These are phyloP conservation scores for Drosophila falleni DNA, from an alignment of 2,888 invertebrate species.

Conservation along the genomic window DNA sequence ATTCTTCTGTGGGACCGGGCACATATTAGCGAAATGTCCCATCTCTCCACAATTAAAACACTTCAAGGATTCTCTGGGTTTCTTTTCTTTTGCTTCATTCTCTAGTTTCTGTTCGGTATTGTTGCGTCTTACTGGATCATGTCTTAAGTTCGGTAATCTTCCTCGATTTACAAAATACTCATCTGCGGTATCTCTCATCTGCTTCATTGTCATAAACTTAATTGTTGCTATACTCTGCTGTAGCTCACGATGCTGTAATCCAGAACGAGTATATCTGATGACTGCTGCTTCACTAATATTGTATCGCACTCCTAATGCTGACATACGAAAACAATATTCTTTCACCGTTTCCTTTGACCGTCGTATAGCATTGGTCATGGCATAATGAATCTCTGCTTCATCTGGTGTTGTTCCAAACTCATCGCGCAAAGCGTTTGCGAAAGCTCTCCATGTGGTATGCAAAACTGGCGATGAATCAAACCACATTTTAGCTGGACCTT, in stretches of 20 bases:
- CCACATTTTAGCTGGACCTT: slow-evolving; percentile 10
- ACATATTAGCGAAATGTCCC: too few relatives aligned
- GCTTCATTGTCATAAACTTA: too few relatives aligned
- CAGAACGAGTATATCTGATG: not conserved
- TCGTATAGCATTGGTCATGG: slow-evolving; percentile 8
- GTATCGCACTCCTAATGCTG: slow-evolving; percentile 2
- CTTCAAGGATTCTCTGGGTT: too few relatives aligned
- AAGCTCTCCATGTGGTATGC: not conserved
- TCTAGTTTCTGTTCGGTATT: too few relatives aligned
- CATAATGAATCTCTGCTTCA: slow-evolving; percentile 18
- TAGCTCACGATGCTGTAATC: not conserved
- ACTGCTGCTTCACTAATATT: slow-evolving; percentile 7
- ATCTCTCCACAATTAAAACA: too few relatives aligned
- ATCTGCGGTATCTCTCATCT: too few relatives aligned
- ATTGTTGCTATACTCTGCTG: too few relatives aligned
- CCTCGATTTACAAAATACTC: too few relatives aligned
- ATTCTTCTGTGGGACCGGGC: too few relatives aligned
- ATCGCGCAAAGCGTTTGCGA: slow-evolving; percentile 4
- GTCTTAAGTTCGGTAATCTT: too few relatives aligned
- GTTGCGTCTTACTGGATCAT: too few relatives aligned
- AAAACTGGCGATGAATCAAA: slow-evolving; percentile 10
- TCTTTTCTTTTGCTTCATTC: too few relatives aligned
- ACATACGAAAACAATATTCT: slow-evolving; percentile 23
- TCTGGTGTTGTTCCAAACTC: slow-evolving; percentile 11
- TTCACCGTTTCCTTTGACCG: slow-evolving; percentile 11